Base-by-base conservation (phyloP, 2,113 vertebrate genomes). In the Mirounga angustirostris region DNA sequence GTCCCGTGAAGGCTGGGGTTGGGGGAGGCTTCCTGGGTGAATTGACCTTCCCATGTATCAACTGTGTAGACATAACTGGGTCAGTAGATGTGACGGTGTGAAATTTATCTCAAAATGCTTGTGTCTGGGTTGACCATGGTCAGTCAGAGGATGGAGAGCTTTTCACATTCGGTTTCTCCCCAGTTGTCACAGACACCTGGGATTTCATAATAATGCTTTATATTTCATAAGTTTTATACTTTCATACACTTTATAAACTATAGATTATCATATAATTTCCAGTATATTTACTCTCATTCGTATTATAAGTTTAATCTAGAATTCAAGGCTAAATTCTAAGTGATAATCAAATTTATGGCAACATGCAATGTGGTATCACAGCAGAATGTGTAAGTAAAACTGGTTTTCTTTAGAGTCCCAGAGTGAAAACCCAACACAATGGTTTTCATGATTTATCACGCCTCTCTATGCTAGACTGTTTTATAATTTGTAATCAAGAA, bases 81-180 rank as follows among this genome's bases (percentile, higher is more conserved):
- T 87, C n/a, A 50, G 22, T 16, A 67, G 54, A 74, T 24, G 30
- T 15, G 40, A 81, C 33, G 2, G 2, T 28, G 33, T 26, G 59
- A 83, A 59, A 84, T 89, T 90, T 30, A 43, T 82, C 63, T 96
- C 40, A 87, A 86, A 74, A 54, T 73, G 52, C 46, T 67, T 54
- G 11, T 40, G 10, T n/a, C 82, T 59, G 63, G 8, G 30, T 43
- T 54, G 36, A 43, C 26, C 18, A 46, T 8, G 78, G 26, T 74
- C 28, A 85, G 28, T 65, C 36, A 69, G n/a, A 91, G 46, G 19
- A 79, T 22, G 19, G 10, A 73, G 21, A 92, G 21, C 19, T 71
- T 43, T 89, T 50, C 36, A 5, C 3, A 15, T 43, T 69, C 36
- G 10, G 1, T 52, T 83, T 80, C 21, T 28, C 92, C 26, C 2